Base-by-base conservation (phyloP, 2,888 invertebrate species). In the Agrilus mali region DNA sequence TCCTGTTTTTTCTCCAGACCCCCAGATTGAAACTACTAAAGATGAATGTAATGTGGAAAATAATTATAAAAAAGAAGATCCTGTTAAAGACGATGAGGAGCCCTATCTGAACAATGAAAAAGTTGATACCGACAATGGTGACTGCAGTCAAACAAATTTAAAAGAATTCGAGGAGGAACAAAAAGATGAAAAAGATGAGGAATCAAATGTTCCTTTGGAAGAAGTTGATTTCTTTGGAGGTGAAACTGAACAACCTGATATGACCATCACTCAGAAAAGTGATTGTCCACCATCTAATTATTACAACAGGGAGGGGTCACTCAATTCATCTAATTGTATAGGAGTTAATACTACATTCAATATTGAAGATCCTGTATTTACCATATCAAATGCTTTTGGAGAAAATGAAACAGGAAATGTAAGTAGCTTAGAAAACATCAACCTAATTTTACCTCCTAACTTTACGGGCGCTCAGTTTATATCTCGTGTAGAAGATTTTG, bases 401-500 rank as follows among this genome's bases (percentile, higher is more conserved):
- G 35, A 44, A 41, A 60, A 64, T 33, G 63, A 64, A 15, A 63
- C 65, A 31, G 61, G 65, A 46, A 71, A 71, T 53, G 67, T 71
- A 43, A 67, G 72, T 45, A 72, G 71, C 51, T 69, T 73, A 55
- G 73, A 73, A 46, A 72, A 72, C 35, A 61, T 66, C 48, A 60
- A 58, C 36, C 57, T 65, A 17, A 60, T 66, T 38, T 58, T 66
- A 8, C 51, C 51, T 38, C 59, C 56, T 43, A 62, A 65, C 51
- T 63, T 64, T 49, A 53, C 61, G 43, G 55, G 55, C 14, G 58
- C 54, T 44, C 59, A 59, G 22, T 53, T 63, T 14, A 58, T 64
- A 37, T 60, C 66, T 4, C 60, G 59, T 36, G 62, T 62, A 3
- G 61, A 63, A 44, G 58, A 61, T 47, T 63, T 61, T 50, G 64